Percentiles rank a stretch among this genome's conserved stretches.
These are phyloP conservation scores for Caranx melampygus DNA, from an alignment of 2,113 vertebrate genomes.

Conservation along the genomic window DNA sequence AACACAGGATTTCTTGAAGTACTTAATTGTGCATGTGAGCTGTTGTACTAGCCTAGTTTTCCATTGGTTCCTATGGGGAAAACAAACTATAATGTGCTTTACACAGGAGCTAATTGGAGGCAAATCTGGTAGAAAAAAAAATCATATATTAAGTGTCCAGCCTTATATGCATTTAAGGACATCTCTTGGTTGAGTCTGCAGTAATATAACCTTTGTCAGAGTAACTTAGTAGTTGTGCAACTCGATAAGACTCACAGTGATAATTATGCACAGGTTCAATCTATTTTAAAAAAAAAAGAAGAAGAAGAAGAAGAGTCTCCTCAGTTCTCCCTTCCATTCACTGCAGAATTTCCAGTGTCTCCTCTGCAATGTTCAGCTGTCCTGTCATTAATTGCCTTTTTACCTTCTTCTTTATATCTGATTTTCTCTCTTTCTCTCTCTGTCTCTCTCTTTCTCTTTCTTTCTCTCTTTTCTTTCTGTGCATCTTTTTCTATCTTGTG, in stretches of 20 bases:
- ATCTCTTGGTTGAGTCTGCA: conserved; percentile 53
- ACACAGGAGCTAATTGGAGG: conserved; percentile 50
- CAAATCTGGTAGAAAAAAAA: conserved; percentile 48
- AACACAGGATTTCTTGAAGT: conserved; percentile 47
- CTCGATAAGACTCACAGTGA: conserved; percentile 26
- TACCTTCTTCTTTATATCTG: conserved; percentile 77
- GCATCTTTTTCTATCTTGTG: conserved; percentile 76
- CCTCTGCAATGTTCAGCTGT: conserved; percentile 66
- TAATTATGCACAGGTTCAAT: conserved; percentile 58
- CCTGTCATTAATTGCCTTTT: conserved; percentile 88
- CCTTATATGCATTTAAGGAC: conserved; percentile 55
- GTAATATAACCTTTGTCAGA: conserved; percentile 41
- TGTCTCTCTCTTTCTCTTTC: conserved; percentile 3
- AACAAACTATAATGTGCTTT: conserved; percentile 61
- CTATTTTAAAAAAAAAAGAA: not conserved
- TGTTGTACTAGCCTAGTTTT: conserved; percentile 63
- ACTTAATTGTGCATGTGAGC: conserved; percentile 67
- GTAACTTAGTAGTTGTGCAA: conserved; percentile 32
- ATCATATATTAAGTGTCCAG: conserved; percentile 47
- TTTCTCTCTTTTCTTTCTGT: conserved; percentile 42
- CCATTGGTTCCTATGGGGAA: conserved; percentile 36
- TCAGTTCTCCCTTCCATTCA: conserved; percentile 47
- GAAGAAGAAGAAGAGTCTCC: conserved; percentile 28
- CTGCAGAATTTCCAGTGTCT: conserved; percentile 66
- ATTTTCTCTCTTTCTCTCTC: conserved; percentile 2